phyloP scores from a whole-genome alignment of 1,140 invertebrate species.

The Melitaea cinxia region DNA sequence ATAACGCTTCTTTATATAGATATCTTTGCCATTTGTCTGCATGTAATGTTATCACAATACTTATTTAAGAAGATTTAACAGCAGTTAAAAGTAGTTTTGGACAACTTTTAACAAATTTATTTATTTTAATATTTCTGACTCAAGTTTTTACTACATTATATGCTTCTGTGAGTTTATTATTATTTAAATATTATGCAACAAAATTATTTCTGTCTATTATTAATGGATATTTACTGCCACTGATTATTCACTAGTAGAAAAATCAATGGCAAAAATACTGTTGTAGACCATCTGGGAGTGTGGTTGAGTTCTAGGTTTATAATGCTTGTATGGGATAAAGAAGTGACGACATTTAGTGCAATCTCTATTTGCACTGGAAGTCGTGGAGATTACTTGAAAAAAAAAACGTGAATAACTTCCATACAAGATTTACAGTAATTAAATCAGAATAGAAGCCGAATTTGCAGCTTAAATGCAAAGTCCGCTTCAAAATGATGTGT shows the following conservation, averaged over 20 bases:
- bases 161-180: not conserved
- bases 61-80: no score
- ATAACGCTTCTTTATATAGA: no score
- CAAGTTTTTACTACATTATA: no score
- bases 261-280: slow-evolving; percentile 56
- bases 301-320: slow-evolving; percentile 34
- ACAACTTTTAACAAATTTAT: no score
- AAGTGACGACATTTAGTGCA: not conserved
- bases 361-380: not conserved
- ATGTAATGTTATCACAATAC: no score
- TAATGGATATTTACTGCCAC: slow-evolving; percentile 47
- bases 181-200: not conserved
- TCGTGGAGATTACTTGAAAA: not conserved
- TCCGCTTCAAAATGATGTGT: slow-evolving; percentile 43
- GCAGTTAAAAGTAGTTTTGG: no score
- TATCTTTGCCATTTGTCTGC: no score
- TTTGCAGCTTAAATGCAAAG: slow-evolving; percentile 49
- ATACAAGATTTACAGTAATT: not conserved
- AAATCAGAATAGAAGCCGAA: slow-evolving; percentile 42
- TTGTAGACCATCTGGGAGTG: slow-evolving; percentile 46
- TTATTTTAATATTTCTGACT: no score
- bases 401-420: not conserved
- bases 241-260: slow-evolving; percentile 70
- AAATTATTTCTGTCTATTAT: not conserved
- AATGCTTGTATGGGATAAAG: slow-evolving; percentile 12